Evolutionary conservation across 2,888 invertebrate genomes (phyloP).

Genomic region (Merodon equestris): DNA sequence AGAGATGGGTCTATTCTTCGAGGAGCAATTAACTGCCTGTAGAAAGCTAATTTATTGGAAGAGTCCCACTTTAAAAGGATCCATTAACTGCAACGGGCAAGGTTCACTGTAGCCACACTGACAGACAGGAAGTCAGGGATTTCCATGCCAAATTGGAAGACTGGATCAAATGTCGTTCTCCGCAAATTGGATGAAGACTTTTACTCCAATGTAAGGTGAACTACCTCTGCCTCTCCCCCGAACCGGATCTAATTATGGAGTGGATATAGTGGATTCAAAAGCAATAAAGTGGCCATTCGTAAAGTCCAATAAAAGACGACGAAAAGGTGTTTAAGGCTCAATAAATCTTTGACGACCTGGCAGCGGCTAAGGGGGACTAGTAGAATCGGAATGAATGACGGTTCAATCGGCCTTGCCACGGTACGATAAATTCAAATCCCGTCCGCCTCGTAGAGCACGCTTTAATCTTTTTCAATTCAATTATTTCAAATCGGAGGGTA

Average conservation of each 20-base stretch:
- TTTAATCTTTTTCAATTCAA: slow-evolving; percentile 79
- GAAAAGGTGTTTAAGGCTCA: slow-evolving; percentile 53
- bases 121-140: slow-evolving; percentile 53
- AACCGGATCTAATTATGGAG: too few species aligned
- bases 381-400: too few species aligned
- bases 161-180: slow-evolving; percentile 34
- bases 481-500: slow-evolving; percentile 76
- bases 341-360: slow-evolving; percentile 39
- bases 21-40: slow-evolving; percentile 68
- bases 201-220: slow-evolving; percentile 26
- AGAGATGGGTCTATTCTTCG: slow-evolving; percentile 54
- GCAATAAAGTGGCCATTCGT: slow-evolving; percentile 26
- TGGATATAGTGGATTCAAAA: slow-evolving; percentile 1
- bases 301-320: not conserved
- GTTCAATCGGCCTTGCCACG: slow-evolving; percentile 14
- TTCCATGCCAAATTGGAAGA: slow-evolving; percentile 49
- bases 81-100: slow-evolving; percentile 61
- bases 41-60: slow-evolving; percentile 66
- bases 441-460: slow-evolving; percentile 70
- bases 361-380: not conserved
- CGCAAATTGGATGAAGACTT: slow-evolving; percentile 3
- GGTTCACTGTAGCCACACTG: slow-evolving; percentile 24
- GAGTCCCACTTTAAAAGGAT: slow-evolving; percentile 60
- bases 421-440: slow-evolving; percentile 57
- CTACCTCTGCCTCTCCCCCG: not conserved